Percentiles rank a stretch among this genome's conserved stretches.
Evolutionary conservation across 2,113 vertebrate species (phyloP).

Genomic region (Corydoras maculifer): DNA sequence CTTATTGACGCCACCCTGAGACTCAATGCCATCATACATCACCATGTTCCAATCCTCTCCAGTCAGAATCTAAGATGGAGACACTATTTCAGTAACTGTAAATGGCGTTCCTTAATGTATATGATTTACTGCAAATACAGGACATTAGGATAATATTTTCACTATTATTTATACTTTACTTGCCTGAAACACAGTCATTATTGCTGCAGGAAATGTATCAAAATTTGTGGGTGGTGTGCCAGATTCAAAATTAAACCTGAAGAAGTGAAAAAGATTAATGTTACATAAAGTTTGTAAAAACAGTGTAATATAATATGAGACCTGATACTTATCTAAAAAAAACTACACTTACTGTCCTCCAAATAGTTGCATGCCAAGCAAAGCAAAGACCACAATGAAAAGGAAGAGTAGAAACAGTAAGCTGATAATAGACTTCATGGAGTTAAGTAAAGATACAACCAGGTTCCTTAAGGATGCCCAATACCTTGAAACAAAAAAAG

Average conservation of each 20-base stretch:
- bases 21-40: constrained; percentile 91
- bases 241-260: constrained; percentile 77
- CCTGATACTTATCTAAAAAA: background rate
- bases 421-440: constrained; percentile 98
- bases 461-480: constrained; percentile 93
- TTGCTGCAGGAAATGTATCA: constrained; percentile 96
- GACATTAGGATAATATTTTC: background rate
- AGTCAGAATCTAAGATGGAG: constrained; percentile 70
- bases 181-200: constrained; percentile 99
- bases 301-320: background rate
- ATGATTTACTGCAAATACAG: too few species aligned
- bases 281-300: background rate
- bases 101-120: background rate
- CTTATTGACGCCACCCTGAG: constrained; percentile 88
- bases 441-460: constrained; percentile 91
- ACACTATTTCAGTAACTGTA: background rate
- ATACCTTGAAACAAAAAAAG: constrained; percentile 66
- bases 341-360: constrained; percentile 84
- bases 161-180: constrained; percentile 11
- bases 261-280: constrained; percentile 14
- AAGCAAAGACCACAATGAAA: constrained; percentile 93
- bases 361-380: constrained; percentile 95
- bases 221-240: constrained; percentile 94
- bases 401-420: constrained; percentile 94
- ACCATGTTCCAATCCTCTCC: constrained; percentile 94